phyloP scores from a whole-genome alignment of 2,888 invertebrate genomes.

The Oxystoma pomonae region DNA sequence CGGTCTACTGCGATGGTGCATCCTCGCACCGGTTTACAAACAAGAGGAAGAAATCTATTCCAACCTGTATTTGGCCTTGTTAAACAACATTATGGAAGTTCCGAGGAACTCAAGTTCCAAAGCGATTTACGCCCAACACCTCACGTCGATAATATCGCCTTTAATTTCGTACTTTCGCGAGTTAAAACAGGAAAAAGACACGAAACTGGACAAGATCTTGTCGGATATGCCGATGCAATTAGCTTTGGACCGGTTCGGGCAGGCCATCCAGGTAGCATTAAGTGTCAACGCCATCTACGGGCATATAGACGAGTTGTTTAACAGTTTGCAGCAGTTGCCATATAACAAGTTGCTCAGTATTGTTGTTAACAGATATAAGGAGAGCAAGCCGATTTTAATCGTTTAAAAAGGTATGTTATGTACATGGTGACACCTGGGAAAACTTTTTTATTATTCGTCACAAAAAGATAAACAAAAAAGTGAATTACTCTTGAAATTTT shows the following conservation, averaged over 20 bases:
- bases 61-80: conserved; percentile 63
- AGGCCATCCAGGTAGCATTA: conserved; percentile 77
- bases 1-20: conserved; percentile 75
- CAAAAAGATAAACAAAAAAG: too few relatives aligned
- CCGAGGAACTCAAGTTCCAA: conserved; percentile 52
- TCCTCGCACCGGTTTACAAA: conserved; percentile 60
- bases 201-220: conserved; percentile 26
- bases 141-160: conserved; percentile 42
- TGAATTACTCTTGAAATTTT: background rate
- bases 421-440: too few relatives aligned
- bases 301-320: conserved; percentile 66
- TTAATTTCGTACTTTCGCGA: conserved; percentile 31
- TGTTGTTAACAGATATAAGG: conserved; percentile 58
- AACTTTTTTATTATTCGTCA: too few relatives aligned
- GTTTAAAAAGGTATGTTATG: too few relatives aligned
- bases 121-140: conserved; percentile 61
- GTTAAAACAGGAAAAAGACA: conserved; percentile 29
- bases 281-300: conserved; percentile 77
- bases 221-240: conserved; percentile 49
- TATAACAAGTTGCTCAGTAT: conserved; percentile 61
- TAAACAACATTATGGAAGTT: conserved; percentile 61
- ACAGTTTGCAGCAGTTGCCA: conserved; percentile 59
- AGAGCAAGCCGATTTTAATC: conserved; percentile 28
- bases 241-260: conserved; percentile 74
- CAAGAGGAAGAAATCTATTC: conserved; percentile 53